phyloP scores from a whole-genome alignment of 2,888 invertebrate species.

The Cheilosia urbana region DNA sequence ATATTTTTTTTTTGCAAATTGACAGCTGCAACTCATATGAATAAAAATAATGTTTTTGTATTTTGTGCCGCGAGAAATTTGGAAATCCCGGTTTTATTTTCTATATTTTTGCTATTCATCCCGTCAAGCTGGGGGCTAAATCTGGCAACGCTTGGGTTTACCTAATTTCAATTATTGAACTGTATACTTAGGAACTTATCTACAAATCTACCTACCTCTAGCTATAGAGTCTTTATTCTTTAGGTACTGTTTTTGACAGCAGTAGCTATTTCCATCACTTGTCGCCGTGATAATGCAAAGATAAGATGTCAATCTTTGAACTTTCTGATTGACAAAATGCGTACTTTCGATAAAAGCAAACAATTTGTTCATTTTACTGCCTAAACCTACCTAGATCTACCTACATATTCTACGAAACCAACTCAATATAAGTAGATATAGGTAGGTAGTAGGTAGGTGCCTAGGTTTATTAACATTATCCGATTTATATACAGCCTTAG shows the following conservation, averaged over 20 bases:
- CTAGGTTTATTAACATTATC: not conserved
- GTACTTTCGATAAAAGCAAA: conserved; percentile 22
- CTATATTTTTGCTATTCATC: too few species aligned
- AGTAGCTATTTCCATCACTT: conserved; percentile 52
- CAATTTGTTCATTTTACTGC: not conserved
- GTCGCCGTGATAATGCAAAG: conserved; percentile 43
- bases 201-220: too few species aligned
- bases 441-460: too few species aligned
- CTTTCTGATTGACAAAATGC: conserved; percentile 34
- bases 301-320: conserved; percentile 59
- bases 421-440: not conserved
- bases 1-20: too few species aligned
- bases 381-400: too few species aligned
- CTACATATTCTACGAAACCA: not conserved
- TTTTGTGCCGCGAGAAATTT: too few species aligned
- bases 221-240: not conserved
- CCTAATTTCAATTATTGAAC: not conserved
- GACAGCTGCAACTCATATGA: too few species aligned
- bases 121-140: too few species aligned
- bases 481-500: conserved; percentile 7
- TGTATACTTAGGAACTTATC: too few species aligned
- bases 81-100: too few species aligned
- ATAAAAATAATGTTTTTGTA: too few species aligned
- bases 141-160: too few species aligned
- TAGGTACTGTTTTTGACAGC: not conserved